A percentile compares a stretch with the other conserved stretches of the same genome.
phyloP scores from a whole-genome alignment of 35 echinoderm and acorn worm genomes.

The Apostichopus parvimensis region DNA sequence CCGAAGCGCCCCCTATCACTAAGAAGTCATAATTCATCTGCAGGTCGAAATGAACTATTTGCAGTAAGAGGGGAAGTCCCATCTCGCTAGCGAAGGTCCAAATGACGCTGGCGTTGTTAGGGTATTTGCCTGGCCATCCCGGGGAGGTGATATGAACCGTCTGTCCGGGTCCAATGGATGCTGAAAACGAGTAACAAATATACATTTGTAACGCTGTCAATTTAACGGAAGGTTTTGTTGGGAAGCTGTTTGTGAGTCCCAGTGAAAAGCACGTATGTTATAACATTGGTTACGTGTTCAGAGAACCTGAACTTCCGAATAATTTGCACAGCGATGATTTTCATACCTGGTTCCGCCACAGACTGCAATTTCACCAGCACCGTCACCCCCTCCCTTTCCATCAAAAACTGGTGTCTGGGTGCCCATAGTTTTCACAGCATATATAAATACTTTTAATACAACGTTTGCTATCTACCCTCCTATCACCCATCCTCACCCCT shows the following conservation, averaged over 20 bases:
- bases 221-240: background rate
- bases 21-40: conserved; percentile 23
- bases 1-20: conserved; percentile 16
- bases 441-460: too few relatives aligned
- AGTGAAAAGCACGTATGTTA: too few relatives aligned
- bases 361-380: background rate
- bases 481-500: too few relatives aligned
- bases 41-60: conserved; percentile 10
- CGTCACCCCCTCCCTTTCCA: background rate
- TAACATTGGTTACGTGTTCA: too few relatives aligned
- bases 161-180: background rate
- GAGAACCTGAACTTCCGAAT: too few relatives aligned
- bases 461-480: too few relatives aligned
- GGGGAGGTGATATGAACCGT: conserved; percentile 27
- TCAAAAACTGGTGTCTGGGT: background rate
- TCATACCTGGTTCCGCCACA: background rate
- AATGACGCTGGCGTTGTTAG: conserved; percentile 35
- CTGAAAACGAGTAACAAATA: background rate
- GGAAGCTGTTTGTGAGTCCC: too few relatives aligned
- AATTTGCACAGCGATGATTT: too few relatives aligned
- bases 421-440: too few relatives aligned
- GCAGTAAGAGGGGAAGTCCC: conserved; percentile 4
- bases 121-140: conserved; percentile 49
- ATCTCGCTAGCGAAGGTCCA: conserved; percentile 22
- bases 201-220: background rate